Conservation (phyloP, 1,140 invertebrate genomes). For the Pogonognathellus flavescens region DNA sequence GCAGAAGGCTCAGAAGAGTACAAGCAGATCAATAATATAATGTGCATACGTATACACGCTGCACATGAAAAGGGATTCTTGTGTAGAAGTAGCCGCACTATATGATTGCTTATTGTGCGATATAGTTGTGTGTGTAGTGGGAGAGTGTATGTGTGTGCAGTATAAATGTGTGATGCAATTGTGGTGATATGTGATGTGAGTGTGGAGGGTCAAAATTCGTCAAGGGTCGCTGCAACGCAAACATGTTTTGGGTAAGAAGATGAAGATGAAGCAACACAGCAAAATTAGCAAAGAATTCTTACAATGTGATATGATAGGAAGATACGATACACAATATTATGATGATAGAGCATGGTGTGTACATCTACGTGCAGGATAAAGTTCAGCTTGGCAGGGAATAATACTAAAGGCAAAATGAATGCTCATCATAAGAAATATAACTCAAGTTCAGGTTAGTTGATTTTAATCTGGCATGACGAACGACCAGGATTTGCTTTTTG, state of each 20-base stretch:
- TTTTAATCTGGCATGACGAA: background rate
- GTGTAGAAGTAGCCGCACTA: too few relatives aligned
- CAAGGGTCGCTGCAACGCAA: slow-evolving; percentile 5
- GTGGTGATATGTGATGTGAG: background rate
- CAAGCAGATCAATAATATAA: too few relatives aligned
- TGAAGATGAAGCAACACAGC: background rate
- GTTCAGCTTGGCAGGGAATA: too few relatives aligned
- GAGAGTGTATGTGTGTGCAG: background rate
- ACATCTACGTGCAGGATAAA: too few relatives aligned
- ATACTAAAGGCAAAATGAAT: too few relatives aligned
- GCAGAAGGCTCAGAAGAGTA: too few relatives aligned
- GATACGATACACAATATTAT: too few relatives aligned
- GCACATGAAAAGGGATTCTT: too few relatives aligned
- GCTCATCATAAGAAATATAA: background rate
- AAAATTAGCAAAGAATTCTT: background rate
- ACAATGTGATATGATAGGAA: too few relatives aligned
- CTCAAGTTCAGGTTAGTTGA: slow-evolving; percentile 9
- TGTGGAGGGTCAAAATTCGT: slow-evolving; percentile 2
- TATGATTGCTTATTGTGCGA: background rate
- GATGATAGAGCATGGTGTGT: too few relatives aligned
- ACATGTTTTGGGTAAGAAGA: slow-evolving; percentile 9
- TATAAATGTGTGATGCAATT: background rate
- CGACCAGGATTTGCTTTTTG: background rate
- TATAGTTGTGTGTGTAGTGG: background rate
- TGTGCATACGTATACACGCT: too few relatives aligned